Evolutionary conservation across 2,797 vertebrate genomes (phyloP), one percentile per base, ranked within the genome.

Genomic region (Anguilla pacifica): DNA sequence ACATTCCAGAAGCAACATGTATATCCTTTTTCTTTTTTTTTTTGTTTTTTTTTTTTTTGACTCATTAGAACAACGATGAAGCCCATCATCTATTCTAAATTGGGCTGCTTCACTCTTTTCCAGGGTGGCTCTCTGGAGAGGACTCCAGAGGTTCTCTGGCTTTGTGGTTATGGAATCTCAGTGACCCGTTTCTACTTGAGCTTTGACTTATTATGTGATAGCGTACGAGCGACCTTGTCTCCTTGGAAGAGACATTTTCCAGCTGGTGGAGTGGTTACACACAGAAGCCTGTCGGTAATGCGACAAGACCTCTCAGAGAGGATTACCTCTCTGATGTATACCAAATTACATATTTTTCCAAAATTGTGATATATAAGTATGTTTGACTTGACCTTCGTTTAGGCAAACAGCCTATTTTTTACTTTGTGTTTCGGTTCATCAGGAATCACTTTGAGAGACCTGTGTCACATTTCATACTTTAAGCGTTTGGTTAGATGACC

Each of bases 321-420:
- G 74, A 90, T 88, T 67, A 89, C 74, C 89, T 87, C 88, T 92
- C 70, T 87, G 83, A 92, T 88, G 61, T 89, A 87, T 89, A 90
- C 90, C 85, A 86, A 93, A 91, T 90, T 86, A 19, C 51, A 86
- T 6, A 31, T 86, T 91, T 87, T 90, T 87, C 89, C 87, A 88
- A 87, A 61, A 92, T 87, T 85, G 91, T 90, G 89, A 92, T 90
- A 92, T 88, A 92, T 89, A 93, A 92, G 92, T 87, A 91, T 84
- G 88, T 91, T 85, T 46, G 86, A 89, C 83, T 84, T 92, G 92
- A 89, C 91, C 90, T 86, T 85, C 88, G 87, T 89, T 90, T 83
- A 49, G 51, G 46, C 0, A 13, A 35, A 57, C 83, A 84, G 10
- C 59, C 51, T 39, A 84, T 61, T 84, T 84, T 82, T 82, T 51